Evolutionary conservation across 1,140 invertebrate genomes (phyloP).

Genomic region (Frieseomelitta varia): DNA sequence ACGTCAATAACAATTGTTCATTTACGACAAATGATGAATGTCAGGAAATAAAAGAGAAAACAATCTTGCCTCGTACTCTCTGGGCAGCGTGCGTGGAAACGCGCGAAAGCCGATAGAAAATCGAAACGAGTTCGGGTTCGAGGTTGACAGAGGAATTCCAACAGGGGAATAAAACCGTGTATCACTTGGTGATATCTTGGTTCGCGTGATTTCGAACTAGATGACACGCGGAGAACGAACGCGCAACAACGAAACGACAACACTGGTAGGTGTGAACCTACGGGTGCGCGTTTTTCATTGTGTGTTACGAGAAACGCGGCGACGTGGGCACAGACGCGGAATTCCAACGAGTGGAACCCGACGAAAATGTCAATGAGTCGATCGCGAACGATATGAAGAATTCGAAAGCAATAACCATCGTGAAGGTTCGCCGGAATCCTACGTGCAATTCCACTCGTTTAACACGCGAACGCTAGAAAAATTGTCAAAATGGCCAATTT

Average conservation of each 20-base stretch:
- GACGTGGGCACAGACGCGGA: constrained; percentile 65
- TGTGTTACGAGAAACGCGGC: constrained; percentile 46
- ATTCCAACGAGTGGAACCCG: constrained; percentile 67
- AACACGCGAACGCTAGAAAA: too few species aligned
- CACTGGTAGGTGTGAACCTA: background rate
- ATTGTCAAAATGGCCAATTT: too few species aligned
- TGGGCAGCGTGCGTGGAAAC: background rate
- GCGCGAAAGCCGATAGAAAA: too few species aligned
- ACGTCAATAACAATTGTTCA: too few species aligned
- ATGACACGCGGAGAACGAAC: background rate
- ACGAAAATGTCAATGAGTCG: constrained; percentile 69
- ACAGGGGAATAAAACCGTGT: background rate
- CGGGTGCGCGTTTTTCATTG: constrained; percentile 33
- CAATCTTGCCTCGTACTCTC: background rate
- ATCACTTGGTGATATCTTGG: background rate
- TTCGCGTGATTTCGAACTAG: background rate
- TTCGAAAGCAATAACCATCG: constrained; percentile 66
- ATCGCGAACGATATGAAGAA: constrained; percentile 65
- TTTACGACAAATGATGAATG: too few species aligned
- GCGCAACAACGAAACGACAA: background rate
- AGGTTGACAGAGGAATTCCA: background rate
- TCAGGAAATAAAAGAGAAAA: too few species aligned
- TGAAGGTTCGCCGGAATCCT: constrained; percentile 44
- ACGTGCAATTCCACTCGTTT: constrained; percentile 1
- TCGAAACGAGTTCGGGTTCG: background rate